Conservation (phyloP, 2,888 invertebrate genomes). For the Resseliella maxima region DNA sequence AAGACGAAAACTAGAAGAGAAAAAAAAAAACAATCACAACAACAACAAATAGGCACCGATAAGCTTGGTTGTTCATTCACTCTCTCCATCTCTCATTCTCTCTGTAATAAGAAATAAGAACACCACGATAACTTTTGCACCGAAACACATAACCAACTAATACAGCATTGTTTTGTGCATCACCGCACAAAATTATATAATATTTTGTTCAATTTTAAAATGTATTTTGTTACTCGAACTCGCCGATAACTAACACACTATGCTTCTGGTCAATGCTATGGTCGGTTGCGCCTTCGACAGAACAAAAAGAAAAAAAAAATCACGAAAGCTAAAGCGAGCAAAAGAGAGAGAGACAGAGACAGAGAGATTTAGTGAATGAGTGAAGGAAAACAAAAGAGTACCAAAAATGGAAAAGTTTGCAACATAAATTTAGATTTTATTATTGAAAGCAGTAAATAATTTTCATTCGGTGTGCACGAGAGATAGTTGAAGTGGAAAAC, state of each 20-base stretch:
- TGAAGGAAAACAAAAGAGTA: slow-evolving; percentile 3
- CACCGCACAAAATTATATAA: slow-evolving; percentile 53
- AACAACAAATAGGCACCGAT: slow-evolving; percentile 55
- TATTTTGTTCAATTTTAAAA: slow-evolving; percentile 54
- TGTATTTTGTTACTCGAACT: slow-evolving; percentile 19
- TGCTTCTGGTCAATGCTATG: not conserved
- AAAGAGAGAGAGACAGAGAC: not conserved
- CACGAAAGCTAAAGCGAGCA: no score
- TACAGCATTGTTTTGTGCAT: slow-evolving; percentile 34
- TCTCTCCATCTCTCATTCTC: not conserved
- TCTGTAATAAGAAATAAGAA: slow-evolving; percentile 8
- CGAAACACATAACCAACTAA: slow-evolving; percentile 47
- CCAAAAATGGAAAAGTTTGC: slow-evolving; percentile 18
- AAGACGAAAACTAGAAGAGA: not conserved
- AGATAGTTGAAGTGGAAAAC: slow-evolving; percentile 40
- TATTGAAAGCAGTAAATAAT: slow-evolving; percentile 43
- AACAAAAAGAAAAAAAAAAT: not conserved
- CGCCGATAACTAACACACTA: slow-evolving; percentile 24
- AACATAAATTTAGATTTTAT: slow-evolving; percentile 51
- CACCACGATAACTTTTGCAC: slow-evolving; percentile 14
- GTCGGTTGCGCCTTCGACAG: not conserved
- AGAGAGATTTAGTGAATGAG: no score
- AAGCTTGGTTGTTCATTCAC: not conserved
- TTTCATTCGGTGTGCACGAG: not conserved
- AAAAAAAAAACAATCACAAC: not conserved